phyloP scores from a whole-genome alignment of 2,113 vertebrate species.

The Sminthopsis crassicaudata region DNA sequence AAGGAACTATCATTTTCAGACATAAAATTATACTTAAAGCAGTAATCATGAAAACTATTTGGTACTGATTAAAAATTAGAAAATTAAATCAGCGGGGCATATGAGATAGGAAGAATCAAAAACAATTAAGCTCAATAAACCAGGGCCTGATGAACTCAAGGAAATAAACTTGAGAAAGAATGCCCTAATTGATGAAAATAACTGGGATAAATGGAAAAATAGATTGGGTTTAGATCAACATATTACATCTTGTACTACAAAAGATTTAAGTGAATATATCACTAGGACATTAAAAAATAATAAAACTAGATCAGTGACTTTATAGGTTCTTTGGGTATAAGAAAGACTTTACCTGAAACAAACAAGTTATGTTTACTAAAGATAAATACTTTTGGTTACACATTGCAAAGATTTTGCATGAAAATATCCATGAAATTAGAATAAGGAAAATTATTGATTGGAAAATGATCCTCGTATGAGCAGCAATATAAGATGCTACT shows the following conservation, averaged over 20 bases:
- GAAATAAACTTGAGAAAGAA: neutral
- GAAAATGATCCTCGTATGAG: neutral
- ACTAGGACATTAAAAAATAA: neutral
- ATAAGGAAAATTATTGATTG: neutral
- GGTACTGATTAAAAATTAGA: neutral
- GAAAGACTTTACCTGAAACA: neutral
- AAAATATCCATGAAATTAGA: neutral
- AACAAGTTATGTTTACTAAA: neutral
- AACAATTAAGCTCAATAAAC: neutral
- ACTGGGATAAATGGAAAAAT: neutral
- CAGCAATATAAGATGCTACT: neutral
- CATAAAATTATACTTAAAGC: neutral
- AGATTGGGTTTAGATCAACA: neutral
- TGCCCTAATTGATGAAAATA: neutral
- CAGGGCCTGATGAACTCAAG: neutral
- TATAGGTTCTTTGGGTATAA: neutral
- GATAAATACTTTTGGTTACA: neutral
- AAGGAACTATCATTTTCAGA: neutral
- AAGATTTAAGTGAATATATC: neutral
- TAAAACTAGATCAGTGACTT: neutral
- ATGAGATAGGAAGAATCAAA: neutral
- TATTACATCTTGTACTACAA: neutral
- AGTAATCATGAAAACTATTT: neutral
- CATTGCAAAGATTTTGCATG: neutral
- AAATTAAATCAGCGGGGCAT: neutral